Base-by-base conservation (phyloP, 2,797 vertebrate species). In the Brachyalestes nurse region DNA sequence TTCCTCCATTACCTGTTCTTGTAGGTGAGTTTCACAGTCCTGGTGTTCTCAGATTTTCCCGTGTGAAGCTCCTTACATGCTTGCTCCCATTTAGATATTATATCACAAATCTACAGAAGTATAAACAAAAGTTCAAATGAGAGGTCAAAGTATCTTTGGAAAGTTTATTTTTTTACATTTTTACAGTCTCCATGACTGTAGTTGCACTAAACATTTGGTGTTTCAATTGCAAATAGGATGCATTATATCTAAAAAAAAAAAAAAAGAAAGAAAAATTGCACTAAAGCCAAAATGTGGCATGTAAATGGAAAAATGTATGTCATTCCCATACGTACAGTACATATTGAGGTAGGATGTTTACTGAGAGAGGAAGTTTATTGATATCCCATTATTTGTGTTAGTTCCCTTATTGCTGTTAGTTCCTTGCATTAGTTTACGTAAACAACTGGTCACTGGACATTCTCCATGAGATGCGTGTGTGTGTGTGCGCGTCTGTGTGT, bases 1-100 rank as follows among this genome's bases (percentile, higher is more conserved):
- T 21, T 38, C 60, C 49, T 28, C 19, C 16, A 49, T 51, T 86
- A 99, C 98, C 98, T 98, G 92, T 95, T 99, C 92, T 97, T 99
- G 87, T 98, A 99, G 80, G 97, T 98, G 65, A 99, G 96, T 49
- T 97, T 96, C 42, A 99, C 95, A 1, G 97, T 99, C 90, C 95
- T 94, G 77, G 95, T 95, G 81, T 95, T 97, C 86, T 99, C 98
- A 45, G 95, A 97, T 90, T 99, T 99, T 74, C 97, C 97, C 1
- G 96, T 95, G 77, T 97, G 94, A 78, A 97, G 96, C 84, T 98
- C 98, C 88, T 98, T 99, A 45, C 95, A 97, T 0, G 97, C 96
- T 83, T 99, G 97, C 86, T 99, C 98, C 98, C 98, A 99, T 91
- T 98, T 98, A 79, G 97, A 96, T 90, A 99, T 99, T 83, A 99